Percentiles rank a stretch among this genome's conserved stretches.
Conservation (phyloP, 1,140 invertebrate genomes). For the Oncopodura yosiiana region DNA sequence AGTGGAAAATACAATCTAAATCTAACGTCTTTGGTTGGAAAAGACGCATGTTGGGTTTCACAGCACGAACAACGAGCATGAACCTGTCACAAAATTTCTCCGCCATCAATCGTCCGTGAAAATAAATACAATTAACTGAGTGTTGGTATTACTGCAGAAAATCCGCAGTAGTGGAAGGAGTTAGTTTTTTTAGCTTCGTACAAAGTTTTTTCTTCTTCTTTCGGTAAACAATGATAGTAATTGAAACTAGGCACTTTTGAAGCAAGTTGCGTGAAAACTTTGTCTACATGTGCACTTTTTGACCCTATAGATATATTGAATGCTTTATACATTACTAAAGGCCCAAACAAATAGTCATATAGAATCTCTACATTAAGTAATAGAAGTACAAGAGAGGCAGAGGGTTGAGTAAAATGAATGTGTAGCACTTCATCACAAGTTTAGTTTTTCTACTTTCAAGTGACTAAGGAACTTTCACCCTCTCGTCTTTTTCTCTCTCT, state of each 20-base stretch:
- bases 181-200: background rate
- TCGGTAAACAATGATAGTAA: constrained; percentile 16
- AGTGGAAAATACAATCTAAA: constrained; percentile 27
- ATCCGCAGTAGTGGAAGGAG: background rate
- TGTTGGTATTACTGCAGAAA: background rate
- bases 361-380: too few species aligned
- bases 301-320: too few species aligned
- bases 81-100: constrained; percentile 25
- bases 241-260: too few species aligned
- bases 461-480: too few species aligned
- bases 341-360: too few species aligned
- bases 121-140: constrained; percentile 28
- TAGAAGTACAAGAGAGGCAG: too few species aligned
- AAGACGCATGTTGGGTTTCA: constrained; percentile 24
- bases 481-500: background rate
- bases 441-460: constrained; percentile 12
- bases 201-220: too few species aligned
- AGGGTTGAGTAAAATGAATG: background rate
- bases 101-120: constrained; percentile 30
- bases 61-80: too few species aligned
- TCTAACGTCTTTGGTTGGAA: background rate
- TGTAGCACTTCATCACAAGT: constrained; percentile 17
- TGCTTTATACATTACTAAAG: too few species aligned
- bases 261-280: constrained; percentile 13
- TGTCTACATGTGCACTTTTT: background rate